Conservation (phyloP, 1,140 invertebrate species). For the Meloidogyne exigua region DNA sequence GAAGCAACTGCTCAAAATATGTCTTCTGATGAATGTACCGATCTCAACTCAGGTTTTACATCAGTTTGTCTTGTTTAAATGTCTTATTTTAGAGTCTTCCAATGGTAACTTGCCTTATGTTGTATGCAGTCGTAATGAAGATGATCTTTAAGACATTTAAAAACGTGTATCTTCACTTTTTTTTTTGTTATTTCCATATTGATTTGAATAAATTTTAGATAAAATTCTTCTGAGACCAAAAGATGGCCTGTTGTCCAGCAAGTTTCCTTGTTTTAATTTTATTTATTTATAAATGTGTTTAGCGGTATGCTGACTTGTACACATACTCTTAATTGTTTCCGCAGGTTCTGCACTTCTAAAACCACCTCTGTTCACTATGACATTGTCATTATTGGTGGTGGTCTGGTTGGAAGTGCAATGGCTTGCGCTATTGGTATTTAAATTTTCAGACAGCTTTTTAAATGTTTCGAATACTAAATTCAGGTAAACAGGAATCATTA, state of each 20-base stretch:
- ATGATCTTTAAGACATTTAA: not conserved
- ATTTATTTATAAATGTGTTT: not conserved
- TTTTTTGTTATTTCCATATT: not conserved
- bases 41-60: not conserved
- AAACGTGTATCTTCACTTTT: not conserved
- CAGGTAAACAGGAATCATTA: constrained; percentile 31
- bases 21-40: not conserved
- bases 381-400: constrained; percentile 48
- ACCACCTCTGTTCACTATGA: constrained; percentile 26
- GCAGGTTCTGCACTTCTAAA: not conserved
- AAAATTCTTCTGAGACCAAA: not conserved
- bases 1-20: not conserved
- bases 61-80: not conserved
- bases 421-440: constrained; percentile 46
- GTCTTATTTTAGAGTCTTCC: not conserved
- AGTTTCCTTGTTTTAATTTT: not conserved
- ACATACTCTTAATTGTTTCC: not conserved
- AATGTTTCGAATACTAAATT: no score
- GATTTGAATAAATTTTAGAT: constrained; percentile 5
- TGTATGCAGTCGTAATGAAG: not conserved
- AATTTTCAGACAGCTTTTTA: no score
- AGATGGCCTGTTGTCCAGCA: not conserved
- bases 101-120: not conserved
- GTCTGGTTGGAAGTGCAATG: constrained; percentile 53
- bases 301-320: not conserved